These are phyloP conservation scores for Prionailurus bengalensis DNA, from an alignment of 2,113 vertebrate genomes.

Conservation along the genomic window DNA sequence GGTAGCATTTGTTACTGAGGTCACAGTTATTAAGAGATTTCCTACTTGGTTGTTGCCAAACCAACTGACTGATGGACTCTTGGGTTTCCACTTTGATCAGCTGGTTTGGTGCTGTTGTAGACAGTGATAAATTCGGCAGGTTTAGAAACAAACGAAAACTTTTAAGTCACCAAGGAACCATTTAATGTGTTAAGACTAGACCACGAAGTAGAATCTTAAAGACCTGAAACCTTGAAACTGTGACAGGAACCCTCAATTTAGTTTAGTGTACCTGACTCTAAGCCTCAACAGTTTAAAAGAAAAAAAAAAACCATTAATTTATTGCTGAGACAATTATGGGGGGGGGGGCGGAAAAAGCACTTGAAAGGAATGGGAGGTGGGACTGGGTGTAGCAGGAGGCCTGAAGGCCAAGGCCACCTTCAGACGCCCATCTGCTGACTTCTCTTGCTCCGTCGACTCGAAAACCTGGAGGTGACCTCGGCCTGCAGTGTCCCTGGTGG, in stretches of 20 bases:
- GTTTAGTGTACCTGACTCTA: not conserved
- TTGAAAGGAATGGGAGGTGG: conserved; percentile 65
- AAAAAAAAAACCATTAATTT: not conserved
- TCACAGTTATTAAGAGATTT: not conserved
- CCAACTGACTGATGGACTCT: not conserved
- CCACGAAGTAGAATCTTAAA: not conserved
- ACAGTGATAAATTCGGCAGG: not conserved
- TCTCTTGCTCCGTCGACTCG: conserved; percentile 55
- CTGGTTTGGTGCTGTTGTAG: not conserved
- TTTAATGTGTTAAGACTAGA: not conserved
- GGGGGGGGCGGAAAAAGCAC: conserved; percentile 61
- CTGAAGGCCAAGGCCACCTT: not conserved
- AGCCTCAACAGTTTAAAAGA: not conserved
- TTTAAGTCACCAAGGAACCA: not conserved
- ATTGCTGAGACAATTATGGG: not conserved
- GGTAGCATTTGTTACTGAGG: not conserved
- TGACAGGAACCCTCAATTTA: not conserved
- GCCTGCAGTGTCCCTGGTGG: not conserved
- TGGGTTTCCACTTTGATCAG: not conserved
- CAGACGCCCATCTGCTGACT: not conserved
- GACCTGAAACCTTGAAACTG: not conserved
- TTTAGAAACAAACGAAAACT: not conserved
- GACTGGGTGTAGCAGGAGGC: not conserved
- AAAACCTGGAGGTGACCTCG: not conserved
- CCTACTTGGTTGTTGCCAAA: not conserved